phyloP scores from a whole-genome alignment of 1,140 invertebrate species.

The Maconellicoccus hirsutus region DNA sequence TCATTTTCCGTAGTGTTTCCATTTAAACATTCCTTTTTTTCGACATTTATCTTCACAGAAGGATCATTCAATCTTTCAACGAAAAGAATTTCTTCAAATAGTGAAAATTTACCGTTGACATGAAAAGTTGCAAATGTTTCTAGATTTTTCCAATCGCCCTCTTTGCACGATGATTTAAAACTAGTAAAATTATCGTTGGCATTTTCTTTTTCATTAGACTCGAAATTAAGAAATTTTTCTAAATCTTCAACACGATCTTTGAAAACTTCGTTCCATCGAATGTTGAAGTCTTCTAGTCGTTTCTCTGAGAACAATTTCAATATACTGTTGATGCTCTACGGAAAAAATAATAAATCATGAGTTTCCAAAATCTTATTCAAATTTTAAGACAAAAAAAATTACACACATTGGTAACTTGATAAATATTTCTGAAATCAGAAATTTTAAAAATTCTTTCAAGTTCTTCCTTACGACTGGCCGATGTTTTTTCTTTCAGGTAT shows the following conservation, averaged over 20 bases:
- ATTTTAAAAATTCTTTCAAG: neutral
- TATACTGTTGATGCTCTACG: neutral
- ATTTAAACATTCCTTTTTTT: neutral
- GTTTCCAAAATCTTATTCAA: no score
- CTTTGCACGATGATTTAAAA: neutral
- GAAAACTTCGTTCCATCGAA: neutral
- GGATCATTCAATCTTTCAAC: neutral
- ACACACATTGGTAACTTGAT: neutral
- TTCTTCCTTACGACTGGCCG: neutral
- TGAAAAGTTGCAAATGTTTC: neutral
- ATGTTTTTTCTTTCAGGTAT: neutral
- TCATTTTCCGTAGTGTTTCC: neutral
- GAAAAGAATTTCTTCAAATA: neutral
- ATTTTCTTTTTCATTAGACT: neutral
- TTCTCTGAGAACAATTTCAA: neutral
- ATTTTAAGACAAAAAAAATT: neutral
- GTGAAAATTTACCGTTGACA: neutral
- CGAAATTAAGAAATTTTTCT: neutral
- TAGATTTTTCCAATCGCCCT: neutral
- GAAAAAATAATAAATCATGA: neutral
- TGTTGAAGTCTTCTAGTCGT: neutral
- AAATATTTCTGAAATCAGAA: neutral
- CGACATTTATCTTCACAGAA: neutral
- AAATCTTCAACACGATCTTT: neutral
- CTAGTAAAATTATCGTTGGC: neutral